These are phyloP conservation scores for Thunnus albacares DNA, from an alignment of 2,797 vertebrate genomes.

Conservation along the genomic window DNA sequence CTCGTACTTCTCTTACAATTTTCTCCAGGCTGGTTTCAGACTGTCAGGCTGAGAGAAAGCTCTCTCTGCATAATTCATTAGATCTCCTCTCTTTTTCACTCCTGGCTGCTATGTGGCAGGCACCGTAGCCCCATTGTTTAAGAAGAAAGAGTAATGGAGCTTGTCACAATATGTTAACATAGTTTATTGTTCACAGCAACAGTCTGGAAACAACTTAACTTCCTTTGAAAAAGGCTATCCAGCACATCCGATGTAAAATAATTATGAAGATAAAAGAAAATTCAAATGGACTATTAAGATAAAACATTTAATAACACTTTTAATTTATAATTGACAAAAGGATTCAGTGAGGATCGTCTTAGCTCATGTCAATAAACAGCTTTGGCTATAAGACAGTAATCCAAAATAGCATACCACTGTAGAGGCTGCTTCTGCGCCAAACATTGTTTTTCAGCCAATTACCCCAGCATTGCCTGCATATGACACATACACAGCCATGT, in stretches of 20 bases:
- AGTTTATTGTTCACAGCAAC: constrained; percentile 77
- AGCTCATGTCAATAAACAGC: constrained; percentile 22
- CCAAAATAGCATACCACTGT: constrained; percentile 22
- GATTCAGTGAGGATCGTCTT: constrained; percentile 42
- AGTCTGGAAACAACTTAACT: constrained; percentile 77
- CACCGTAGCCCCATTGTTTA: constrained; percentile 73
- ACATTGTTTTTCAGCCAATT: constrained; percentile 72
- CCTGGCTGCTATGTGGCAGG: constrained; percentile 71
- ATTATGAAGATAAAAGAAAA: constrained; percentile 46
- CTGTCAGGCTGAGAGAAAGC: constrained; percentile 81
- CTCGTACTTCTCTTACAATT: constrained; percentile 85
- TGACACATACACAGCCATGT: constrained; percentile 64
- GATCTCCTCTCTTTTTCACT: constrained; percentile 79
- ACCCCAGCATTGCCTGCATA: constrained; percentile 47
- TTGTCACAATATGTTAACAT: constrained; percentile 81
- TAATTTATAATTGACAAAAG: constrained; percentile 39
- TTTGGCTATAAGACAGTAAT: constrained; percentile 32
- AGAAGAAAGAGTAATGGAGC: constrained; percentile 79
- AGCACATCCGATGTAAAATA: constrained; percentile 31
- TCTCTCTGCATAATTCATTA: constrained; percentile 86
- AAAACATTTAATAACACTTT: constrained; percentile 44
- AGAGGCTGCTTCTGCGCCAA: constrained; percentile 46
- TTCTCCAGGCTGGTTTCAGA: constrained; percentile 83
- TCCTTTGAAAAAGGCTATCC: constrained; percentile 55
- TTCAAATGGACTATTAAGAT: constrained; percentile 40